Evolutionary conservation across 1,140 invertebrate genomes (phyloP).

Genomic region (Drosophila ohnishii): DNA sequence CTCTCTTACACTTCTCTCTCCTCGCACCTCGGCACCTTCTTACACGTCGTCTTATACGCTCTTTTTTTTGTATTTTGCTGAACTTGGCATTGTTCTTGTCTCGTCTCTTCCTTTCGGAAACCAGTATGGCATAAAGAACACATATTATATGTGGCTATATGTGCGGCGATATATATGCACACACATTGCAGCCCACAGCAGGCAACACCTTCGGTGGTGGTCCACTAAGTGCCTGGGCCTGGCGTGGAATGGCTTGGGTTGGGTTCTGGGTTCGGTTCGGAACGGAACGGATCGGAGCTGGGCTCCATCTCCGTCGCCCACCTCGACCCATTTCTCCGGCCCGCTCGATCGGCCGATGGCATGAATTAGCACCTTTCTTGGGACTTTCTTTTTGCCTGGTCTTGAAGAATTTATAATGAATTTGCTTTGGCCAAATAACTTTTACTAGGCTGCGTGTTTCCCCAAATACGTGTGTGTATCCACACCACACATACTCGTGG

Average conservation of each 20-base stretch:
- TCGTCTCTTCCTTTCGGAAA: conserved; percentile 72
- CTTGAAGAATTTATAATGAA: conserved; percentile 79
- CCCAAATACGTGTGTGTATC: conserved; percentile 9
- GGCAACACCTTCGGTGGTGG: conserved; percentile 71
- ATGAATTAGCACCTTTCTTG: conserved; percentile 76
- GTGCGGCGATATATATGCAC: conserved; percentile 22
- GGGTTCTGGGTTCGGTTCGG: conserved; percentile 42
- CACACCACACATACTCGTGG: conserved; percentile 3
- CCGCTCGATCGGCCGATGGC: conserved; percentile 60
- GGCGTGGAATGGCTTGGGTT: conserved; percentile 43
- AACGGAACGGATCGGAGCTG: neutral
- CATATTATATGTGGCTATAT: conserved; percentile 41
- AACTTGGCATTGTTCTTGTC: conserved; percentile 76
- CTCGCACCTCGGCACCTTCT: conserved; percentile 10
- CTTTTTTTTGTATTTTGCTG: conserved; percentile 58
- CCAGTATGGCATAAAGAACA: conserved; percentile 73
- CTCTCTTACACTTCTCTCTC: conserved; percentile 44
- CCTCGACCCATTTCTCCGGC: conserved; percentile 63
- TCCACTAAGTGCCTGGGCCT: conserved; percentile 58
- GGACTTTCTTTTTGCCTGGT: conserved; percentile 73
- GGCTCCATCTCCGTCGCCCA: conserved; percentile 32
- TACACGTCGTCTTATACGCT: conserved; percentile 22
- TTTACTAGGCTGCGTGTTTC: conserved; percentile 55
- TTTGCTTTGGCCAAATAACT: conserved; percentile 74
- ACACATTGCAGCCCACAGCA: conserved; percentile 54